A percentile compares a stretch with the other conserved stretches of the same genome.
Conservation (phyloP, 2,888 invertebrate species). For the Nemapogon koenigi region DNA sequence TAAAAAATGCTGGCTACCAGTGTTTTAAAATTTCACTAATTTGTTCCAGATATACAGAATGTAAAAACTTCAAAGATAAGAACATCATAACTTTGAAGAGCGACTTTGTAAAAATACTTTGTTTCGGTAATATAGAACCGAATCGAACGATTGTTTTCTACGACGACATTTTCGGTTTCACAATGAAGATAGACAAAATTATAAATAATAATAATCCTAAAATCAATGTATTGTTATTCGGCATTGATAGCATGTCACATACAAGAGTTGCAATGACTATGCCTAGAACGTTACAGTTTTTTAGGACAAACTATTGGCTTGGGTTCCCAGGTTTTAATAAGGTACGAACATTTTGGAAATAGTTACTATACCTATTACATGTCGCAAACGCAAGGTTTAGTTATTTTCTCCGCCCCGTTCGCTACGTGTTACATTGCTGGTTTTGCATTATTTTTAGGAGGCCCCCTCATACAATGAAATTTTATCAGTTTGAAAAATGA, state of each 20-base stretch:
- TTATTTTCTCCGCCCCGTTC: too few species aligned
- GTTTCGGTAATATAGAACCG: constrained; percentile 28
- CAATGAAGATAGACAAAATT: constrained; percentile 35
- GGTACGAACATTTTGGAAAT: constrained; percentile 32
- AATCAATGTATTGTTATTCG: constrained; percentile 29
- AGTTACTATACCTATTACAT: too few species aligned
- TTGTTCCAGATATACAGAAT: constrained; percentile 33
- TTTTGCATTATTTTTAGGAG: too few species aligned
- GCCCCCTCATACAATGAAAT: too few species aligned
- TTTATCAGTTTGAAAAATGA: too few species aligned
- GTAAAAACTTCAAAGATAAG: constrained; percentile 28
- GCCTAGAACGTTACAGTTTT: constrained; percentile 72
- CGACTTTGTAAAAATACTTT: constrained; percentile 42
- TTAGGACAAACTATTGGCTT: constrained; percentile 73
- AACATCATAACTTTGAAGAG: constrained; percentile 28
- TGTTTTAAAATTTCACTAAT: neutral
- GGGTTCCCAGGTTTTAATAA: constrained; percentile 77
- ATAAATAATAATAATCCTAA: constrained; percentile 22
- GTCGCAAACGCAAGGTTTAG: too few species aligned
- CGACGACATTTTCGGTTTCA: constrained; percentile 47
- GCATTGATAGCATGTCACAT: constrained; percentile 86
- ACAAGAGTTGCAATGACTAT: constrained; percentile 78
- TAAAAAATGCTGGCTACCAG: constrained; percentile 1
- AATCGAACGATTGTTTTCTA: constrained; percentile 33
- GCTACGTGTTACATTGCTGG: too few species aligned